phyloP scores from a whole-genome alignment of 1,140 invertebrate species.

The Caenorhabditis brenneri region DNA sequence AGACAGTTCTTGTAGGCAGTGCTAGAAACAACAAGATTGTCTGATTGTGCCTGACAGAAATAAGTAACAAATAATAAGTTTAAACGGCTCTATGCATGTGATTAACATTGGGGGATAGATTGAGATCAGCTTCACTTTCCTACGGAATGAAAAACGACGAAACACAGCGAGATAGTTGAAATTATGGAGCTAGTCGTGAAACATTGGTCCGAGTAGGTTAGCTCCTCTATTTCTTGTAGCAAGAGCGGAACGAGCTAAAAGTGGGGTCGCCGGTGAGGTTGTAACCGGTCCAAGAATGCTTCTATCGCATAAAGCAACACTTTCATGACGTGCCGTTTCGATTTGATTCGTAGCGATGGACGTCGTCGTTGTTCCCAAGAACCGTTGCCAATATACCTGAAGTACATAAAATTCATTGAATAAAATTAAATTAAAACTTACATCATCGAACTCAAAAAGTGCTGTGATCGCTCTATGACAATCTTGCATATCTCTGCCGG shows the following conservation, averaged over 20 bases:
- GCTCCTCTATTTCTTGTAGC: neutral
- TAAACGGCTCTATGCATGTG: neutral
- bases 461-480: constrained; percentile 19
- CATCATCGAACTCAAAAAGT: constrained; percentile 24
- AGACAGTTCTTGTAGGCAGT: neutral
- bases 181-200: neutral
- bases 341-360: neutral
- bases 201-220: constrained; percentile 9
- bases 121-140: neutral
- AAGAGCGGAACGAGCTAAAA: neutral
- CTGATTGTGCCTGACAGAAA: neutral
- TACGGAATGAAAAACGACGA: neutral
- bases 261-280: neutral
- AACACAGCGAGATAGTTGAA: no score
- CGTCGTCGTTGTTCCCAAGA: neutral
- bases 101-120: neutral
- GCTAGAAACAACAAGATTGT: neutral
- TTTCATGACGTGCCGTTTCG: neutral
- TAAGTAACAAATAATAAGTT: neutral
- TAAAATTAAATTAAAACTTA: neutral
- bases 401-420: neutral
- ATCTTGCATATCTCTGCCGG: constrained; percentile 1
- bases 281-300: constrained; percentile 10
- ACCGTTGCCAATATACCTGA: constrained; percentile 7
- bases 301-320: neutral